Base-by-base conservation (phyloP, 2,888 invertebrate genomes). In the Cetonia aurata region DNA sequence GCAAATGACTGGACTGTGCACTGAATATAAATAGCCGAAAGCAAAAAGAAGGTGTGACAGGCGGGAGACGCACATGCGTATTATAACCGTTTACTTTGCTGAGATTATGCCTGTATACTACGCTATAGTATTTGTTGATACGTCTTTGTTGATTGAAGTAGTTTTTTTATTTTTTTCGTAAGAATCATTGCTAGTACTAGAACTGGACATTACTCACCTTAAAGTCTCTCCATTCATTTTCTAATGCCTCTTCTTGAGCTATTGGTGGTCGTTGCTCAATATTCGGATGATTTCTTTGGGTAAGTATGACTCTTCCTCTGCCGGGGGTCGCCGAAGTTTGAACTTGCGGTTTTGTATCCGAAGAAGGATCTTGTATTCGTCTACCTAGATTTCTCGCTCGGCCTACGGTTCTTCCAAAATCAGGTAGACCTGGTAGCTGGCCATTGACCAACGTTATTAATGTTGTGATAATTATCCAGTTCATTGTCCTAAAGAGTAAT, bases 191-290 rank as follows among this genome's bases (percentile, higher is more conserved):
- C 2, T 15, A 15, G 13, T 33, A 55, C 13, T 15, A 13, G 6
- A 33, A 13, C 13, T 13, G 15, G 6, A 0, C 13, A 13, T 13
- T 2, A 57, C 10, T 42, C 33, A 65, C 65, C 52, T 50, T 65
- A n/a, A 65, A 65, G 4, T 41, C 15, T 6, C 17, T 33, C 33
- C 31, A 65, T 50, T 65, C 65, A 17, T 65, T 52, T 50, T 65
- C 50, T 17, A 50, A 52, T 9, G 52, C n/a, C 15, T 12, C 31
- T 10, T 52, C 52, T 31, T 57, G 37, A 10, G 33, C 31, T 12
- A 31, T 10, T 33, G 31, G 19, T 41, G 15, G 3, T 50, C 50
- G 33, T 48, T 33, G 25, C 6, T 31, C 44, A 48, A 19, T 33
- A 33, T 62, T 50, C 6, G 66, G 25, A 17, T 46, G 37, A 12